These are phyloP conservation scores for Craseonycteris thonglongyai DNA, from an alignment of 2,113 vertebrate species.

Conservation along the genomic window DNA sequence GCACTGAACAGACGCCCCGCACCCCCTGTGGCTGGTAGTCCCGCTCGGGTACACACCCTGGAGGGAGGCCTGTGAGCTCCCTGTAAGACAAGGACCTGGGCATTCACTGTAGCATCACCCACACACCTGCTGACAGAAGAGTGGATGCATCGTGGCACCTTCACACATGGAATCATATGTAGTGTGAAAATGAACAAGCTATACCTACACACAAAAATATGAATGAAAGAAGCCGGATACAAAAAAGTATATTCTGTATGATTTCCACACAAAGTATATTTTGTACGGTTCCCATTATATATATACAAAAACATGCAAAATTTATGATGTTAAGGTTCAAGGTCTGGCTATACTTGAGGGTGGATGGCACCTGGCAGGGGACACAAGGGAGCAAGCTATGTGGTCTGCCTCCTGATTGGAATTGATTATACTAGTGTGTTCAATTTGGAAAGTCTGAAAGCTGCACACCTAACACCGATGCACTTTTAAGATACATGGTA, in stretches of 20 bases:
- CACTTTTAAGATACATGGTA: not conserved
- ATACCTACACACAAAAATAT: not conserved
- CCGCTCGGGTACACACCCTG: not conserved
- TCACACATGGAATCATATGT: not conserved
- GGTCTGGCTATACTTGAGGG: not conserved
- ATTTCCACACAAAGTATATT: not conserved
- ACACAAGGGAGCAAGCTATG: not conserved
- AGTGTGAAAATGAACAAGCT: not conserved
- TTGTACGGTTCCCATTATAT: not conserved
- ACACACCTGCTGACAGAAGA: not conserved
- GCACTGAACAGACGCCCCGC: fast-evolving
- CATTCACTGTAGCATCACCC: not conserved
- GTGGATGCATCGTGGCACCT: too few species aligned
- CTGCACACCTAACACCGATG: not conserved
- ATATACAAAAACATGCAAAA: not conserved
- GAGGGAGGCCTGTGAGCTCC: not conserved
- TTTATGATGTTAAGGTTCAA: not conserved
- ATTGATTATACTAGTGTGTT: not conserved
- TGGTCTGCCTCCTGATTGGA: not conserved
- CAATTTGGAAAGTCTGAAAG: not conserved
- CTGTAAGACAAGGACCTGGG: fast-evolving
- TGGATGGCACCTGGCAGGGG: not conserved
- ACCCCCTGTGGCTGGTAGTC: fast-evolving
- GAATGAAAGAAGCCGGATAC: not conserved
- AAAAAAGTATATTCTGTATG: not conserved